Base-by-base conservation (phyloP, 2,113 vertebrate genomes). In the Gymnocephalus cernua region DNA sequence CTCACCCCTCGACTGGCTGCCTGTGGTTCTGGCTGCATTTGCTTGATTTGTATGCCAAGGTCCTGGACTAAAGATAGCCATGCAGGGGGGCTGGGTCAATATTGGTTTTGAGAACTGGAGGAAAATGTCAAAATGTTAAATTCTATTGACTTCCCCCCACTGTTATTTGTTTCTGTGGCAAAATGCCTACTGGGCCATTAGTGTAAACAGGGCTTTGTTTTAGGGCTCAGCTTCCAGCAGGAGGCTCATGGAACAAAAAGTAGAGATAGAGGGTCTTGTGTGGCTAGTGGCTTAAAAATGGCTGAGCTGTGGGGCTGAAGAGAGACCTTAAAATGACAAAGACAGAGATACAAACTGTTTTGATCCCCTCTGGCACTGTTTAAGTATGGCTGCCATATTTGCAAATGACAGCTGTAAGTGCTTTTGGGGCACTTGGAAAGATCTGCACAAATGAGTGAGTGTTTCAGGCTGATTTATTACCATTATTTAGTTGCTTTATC, bases 121-220 rank as follows among this genome's bases (percentile, higher is more conserved):
- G 94, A 95, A 94, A 94, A 94, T 88, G 93, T 95, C 93, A 93
- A 95, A 95, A 95, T 91, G 93, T 93, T 95, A 94, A 94, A 75
- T 95, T 94, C 94, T 92, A 90, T 93, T 94, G 80, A 65, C 89
- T 93, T 94, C 92, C 92, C 85, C 35, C 93, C 87, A 66, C 92
- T 90, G 94, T 88, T 94, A 93, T 95, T 95, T 96, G 95, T 95
- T 94, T 95, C 94, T 73, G 79, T 88, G 87, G 87, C 93, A 92
- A 94, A 91, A 89, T 90, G 91, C 93, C 76, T 93, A 90, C 93
- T 93, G 93, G 90, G 87, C 93, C 91, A 91, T 95, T 95, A 96
- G 95, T 94, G 95, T 95, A 96, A 97, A 96, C 95, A 95, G 90
- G 91, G 91, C 93, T 96, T 96, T 96, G 96, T 97, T 93, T 97